These are phyloP conservation scores for Gnatocerus cornutus DNA, from an alignment of 2,888 invertebrate species.

Conservation along the genomic window DNA sequence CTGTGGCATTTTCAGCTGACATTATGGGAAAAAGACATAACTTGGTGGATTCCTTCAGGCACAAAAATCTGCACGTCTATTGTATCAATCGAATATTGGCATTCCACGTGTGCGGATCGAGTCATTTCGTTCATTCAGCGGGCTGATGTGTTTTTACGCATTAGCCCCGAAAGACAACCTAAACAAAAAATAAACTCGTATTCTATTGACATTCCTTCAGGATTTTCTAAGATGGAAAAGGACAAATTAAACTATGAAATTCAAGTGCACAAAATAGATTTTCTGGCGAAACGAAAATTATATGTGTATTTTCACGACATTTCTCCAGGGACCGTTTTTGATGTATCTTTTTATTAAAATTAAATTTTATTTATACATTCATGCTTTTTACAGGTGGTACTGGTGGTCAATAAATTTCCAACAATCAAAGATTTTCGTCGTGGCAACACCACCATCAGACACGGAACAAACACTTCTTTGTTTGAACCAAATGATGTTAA, in stretches of 20 bases:
- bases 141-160: neutral
- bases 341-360: neutral
- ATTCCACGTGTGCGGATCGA: neutral
- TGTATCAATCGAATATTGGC: neutral
- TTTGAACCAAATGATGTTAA: neutral
- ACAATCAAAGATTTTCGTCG: neutral
- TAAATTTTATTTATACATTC: neutral
- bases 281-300: neutral
- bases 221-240: neutral
- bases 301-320: neutral
- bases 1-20: neutral
- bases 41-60: neutral
- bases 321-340: neutral
- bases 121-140: neutral
- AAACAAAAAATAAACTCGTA: neutral
- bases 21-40: slow-evolving; percentile 1
- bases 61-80: neutral
- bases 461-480: no score
- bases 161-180: neutral
- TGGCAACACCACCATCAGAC: neutral
- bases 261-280: neutral
- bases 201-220: neutral
- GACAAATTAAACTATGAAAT: slow-evolving; percentile 9
- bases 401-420: neutral
- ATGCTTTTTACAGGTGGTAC: neutral